phyloP scores from a whole-genome alignment of 2,888 invertebrate species.

The Euplagia quadripunctaria region DNA sequence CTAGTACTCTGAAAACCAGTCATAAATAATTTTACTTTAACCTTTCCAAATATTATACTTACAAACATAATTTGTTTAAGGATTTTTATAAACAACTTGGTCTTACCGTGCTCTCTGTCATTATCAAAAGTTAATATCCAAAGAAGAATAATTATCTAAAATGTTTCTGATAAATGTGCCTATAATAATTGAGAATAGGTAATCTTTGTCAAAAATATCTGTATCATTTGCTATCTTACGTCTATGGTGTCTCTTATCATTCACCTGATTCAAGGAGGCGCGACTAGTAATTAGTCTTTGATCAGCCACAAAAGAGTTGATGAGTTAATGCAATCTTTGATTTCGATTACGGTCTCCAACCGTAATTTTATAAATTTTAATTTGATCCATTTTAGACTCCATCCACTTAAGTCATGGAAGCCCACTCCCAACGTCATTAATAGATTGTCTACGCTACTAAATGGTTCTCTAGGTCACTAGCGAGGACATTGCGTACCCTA shows the following conservation, averaged over 20 bases:
- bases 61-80: background rate
- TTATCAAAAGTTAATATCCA: constrained; percentile 51
- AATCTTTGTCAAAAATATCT: constrained; percentile 5
- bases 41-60: background rate
- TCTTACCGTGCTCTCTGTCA: constrained; percentile 75
- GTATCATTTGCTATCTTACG: background rate
- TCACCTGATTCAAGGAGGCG: background rate
- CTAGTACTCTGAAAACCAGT: constrained; percentile 67
- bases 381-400: background rate
- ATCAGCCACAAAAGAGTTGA: background rate
- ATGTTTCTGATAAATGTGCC: constrained; percentile 32
- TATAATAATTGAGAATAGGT: constrained; percentile 29
- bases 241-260: background rate
- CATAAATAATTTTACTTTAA: background rate
- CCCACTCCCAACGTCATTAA: too few relatives aligned
- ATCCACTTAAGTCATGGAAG: background rate
- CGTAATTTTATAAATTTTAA: background rate
- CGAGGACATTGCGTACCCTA: too few relatives aligned
- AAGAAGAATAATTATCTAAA: constrained; percentile 43
- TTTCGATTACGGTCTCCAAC: too few relatives aligned
- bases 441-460: too few relatives aligned
- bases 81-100: background rate
- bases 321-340: background rate
- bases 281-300: background rate
- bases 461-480: too few relatives aligned